Evolutionary conservation across 2,797 vertebrate genomes (phyloP).

Genomic region (Tapirus indicus): DNA sequence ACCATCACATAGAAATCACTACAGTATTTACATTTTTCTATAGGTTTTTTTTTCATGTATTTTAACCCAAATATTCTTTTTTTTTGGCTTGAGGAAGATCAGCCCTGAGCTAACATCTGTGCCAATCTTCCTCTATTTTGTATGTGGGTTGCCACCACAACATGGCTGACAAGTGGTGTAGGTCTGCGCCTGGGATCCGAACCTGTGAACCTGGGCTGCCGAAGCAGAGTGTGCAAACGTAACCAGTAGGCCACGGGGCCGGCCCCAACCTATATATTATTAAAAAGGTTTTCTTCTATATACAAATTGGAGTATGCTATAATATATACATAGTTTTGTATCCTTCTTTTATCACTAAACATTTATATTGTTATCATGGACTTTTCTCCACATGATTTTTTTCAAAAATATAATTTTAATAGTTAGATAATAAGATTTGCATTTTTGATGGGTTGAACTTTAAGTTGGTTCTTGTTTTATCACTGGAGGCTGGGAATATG

Average conservation of each 20-base stretch:
- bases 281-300: background rate
- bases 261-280: background rate
- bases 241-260: too few species aligned
- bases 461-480: background rate
- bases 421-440: background rate
- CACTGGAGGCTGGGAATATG: background rate
- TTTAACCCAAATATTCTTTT: background rate
- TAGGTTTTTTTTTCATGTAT: background rate
- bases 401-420: constrained; percentile 4
- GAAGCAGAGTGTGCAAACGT: too few species aligned
- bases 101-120: too few species aligned
- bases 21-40: background rate
- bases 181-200: too few species aligned
- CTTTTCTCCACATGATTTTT: background rate
- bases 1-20: background rate
- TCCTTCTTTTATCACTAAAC: background rate
- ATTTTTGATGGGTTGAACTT: background rate
- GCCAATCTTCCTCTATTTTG: too few species aligned
- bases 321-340: background rate
- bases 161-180: too few species aligned
- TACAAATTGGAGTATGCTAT: background rate
- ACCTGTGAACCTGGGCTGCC: too few species aligned
- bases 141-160: too few species aligned
- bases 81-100: too few species aligned
- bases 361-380: background rate